Conservation (phyloP, 2,113 vertebrate species). For the Mirounga angustirostris region DNA sequence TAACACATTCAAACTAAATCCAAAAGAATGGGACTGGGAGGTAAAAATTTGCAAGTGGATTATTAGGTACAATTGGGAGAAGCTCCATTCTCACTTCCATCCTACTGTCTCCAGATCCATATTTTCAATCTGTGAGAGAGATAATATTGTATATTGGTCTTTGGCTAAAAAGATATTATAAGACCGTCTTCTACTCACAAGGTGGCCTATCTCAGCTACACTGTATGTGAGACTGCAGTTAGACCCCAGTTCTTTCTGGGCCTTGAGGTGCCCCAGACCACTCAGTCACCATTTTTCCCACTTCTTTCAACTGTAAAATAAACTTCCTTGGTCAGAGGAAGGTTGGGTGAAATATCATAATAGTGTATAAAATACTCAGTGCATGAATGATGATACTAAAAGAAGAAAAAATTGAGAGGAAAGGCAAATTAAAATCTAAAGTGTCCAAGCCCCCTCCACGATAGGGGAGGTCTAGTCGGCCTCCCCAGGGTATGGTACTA, state of each 20-base stretch:
- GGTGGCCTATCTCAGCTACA: not conserved
- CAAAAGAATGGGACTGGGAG: not conserved
- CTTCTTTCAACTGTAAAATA: not conserved
- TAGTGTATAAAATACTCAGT: not conserved
- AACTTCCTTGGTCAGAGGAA: not conserved
- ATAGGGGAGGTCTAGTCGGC: not conserved
- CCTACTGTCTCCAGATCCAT: not conserved
- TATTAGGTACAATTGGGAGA: not conserved
- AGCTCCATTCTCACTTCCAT: not conserved
- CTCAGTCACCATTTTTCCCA: not conserved
- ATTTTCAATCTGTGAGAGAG: not conserved
- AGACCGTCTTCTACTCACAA: not conserved
- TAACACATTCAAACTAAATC: not conserved
- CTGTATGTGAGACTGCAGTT: not conserved
- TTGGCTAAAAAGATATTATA: not conserved
- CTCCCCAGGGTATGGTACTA: not conserved
- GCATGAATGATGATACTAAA: not conserved
- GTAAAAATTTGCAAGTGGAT: not conserved
- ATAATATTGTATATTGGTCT: not conserved
- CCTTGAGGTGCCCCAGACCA: not conserved
- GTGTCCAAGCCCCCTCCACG: not conserved
- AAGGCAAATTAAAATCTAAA: conserved; percentile 26
- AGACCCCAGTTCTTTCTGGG: not conserved
- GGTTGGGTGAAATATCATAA: not conserved
- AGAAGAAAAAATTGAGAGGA: not conserved